Evolutionary conservation across 1,140 invertebrate genomes (phyloP).

Genomic region (Lithobius niger): DNA sequence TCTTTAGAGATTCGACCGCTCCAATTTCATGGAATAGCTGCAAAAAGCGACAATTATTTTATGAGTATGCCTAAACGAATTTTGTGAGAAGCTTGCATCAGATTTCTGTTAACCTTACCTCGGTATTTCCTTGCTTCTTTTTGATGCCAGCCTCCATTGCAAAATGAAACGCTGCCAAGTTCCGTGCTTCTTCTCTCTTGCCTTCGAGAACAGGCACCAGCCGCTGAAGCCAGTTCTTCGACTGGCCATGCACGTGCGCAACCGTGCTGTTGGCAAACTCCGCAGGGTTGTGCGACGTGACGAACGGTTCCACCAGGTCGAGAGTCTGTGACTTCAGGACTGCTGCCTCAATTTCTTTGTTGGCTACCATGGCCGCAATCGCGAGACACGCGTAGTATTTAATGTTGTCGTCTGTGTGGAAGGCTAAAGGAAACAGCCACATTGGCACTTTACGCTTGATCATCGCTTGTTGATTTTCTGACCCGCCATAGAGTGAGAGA

Average conservation of each 20-base stretch:
- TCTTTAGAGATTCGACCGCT: constrained; percentile 88
- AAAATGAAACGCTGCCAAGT: constrained; percentile 96
- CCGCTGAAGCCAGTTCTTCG: constrained; percentile 85
- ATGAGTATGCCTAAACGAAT: not conserved
- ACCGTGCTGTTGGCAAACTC: constrained; percentile 80
- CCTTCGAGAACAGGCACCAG: constrained; percentile 91
- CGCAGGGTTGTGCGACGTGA: constrained; percentile 81
- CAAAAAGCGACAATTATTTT: not conserved
- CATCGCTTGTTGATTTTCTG: constrained; percentile 96
- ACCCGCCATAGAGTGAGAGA: constrained; percentile 86
- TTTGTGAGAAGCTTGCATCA: not conserved
- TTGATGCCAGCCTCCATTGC: constrained; percentile 99
- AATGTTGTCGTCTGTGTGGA: constrained; percentile 89
- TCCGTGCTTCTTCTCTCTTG: constrained; percentile 87
- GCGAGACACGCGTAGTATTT: constrained; percentile 98
- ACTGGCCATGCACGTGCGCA: constrained; percentile 89
- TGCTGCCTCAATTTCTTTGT: constrained; percentile 94
- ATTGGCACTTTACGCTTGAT: constrained; percentile 88
- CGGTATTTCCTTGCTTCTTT: constrained; percentile 84
- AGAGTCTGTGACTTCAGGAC: constrained; percentile 90
- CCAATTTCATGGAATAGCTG: constrained; percentile 83
- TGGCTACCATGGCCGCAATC: constrained; percentile 89
- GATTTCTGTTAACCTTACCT: constrained; percentile 32
- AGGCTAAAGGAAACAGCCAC: constrained; percentile 96
- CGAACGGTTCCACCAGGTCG: constrained; percentile 90